Evolutionary conservation across 2,888 invertebrate genomes (phyloP).

Genomic region (Drosophila cracens): DNA sequence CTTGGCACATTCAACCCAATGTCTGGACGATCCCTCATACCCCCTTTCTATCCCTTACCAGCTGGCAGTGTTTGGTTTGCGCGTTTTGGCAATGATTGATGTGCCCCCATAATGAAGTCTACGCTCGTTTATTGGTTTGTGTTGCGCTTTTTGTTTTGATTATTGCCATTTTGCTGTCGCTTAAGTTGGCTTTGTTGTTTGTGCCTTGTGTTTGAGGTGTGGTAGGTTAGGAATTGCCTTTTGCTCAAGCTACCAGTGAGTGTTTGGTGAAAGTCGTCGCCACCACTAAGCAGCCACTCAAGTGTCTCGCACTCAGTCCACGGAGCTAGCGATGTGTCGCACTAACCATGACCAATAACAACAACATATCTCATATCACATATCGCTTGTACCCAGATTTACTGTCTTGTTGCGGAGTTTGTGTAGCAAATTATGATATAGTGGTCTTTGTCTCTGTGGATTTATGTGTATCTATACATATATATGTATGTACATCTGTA

Average conservation of each 20-base stretch:
- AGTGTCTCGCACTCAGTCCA: constrained; percentile 14
- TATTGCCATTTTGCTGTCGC: constrained; percentile 69
- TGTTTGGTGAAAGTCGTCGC: constrained; percentile 50
- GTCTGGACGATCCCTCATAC: constrained; percentile 15
- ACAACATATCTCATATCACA: constrained; percentile 5
- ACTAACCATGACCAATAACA: constrained; percentile 42
- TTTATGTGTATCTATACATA: not conserved
- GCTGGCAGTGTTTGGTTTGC: constrained; percentile 24
- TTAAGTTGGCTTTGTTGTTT: constrained; percentile 54
- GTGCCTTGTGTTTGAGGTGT: constrained; percentile 51
- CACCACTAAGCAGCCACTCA: constrained; percentile 21
- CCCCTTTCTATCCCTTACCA: not conserved
- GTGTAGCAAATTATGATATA: constrained; percentile 55
- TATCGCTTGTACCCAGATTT: constrained; percentile 36
- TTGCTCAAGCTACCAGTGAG: not conserved
- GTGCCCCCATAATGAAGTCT: constrained; percentile 71
- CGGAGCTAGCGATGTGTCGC: constrained; percentile 18
- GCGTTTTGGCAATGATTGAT: constrained; percentile 75
- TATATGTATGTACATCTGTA: not conserved
- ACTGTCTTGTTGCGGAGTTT: constrained; percentile 38
- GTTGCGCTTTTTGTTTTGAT: constrained; percentile 75
- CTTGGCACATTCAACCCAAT: constrained; percentile 60
- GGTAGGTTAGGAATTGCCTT: constrained; percentile 70
- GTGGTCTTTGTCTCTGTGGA: constrained; percentile 17
- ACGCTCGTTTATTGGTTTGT: constrained; percentile 68